Base-by-base conservation (phyloP, 2,113 vertebrate genomes). In the Boleophthalmus pectinirostris region DNA sequence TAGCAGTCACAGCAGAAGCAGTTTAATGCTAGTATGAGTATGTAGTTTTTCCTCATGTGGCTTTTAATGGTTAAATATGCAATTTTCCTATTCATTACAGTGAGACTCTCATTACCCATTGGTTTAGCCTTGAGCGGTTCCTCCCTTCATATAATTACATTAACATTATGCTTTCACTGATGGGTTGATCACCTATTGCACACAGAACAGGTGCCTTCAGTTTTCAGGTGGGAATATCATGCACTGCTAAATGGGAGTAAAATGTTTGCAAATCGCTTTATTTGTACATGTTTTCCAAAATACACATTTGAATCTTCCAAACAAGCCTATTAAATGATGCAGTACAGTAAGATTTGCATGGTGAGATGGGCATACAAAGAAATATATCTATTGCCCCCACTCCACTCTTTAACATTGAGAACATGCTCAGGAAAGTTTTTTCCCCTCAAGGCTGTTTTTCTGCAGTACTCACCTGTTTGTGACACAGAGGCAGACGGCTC, bases 371-470 rank as follows among this genome's bases (percentile, higher is more conserved):
- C 8, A 38, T 5, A 6, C 8, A 38, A 38, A 8, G 6, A 29
- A 29, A 29, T n/a, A n/a, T n/a, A n/a, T 29, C 29, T 29, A 2
- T 29, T 29, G 4, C 29, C 29, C 35, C 23, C 66, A 63, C 73
- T 66, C 64, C 58, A 85, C 72, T 78, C 71, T 70, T 81, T 75
- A 77, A 54, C 16, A 66, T 38, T 38, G 72, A 67, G 74, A 64
- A 33, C 70, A 70, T 63, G 20, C 33, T 68, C 23, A 6, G 58
- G 61, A 72, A 68, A 65, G 24, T 45, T 57, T 65, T 47, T 35
- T 69, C 72, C 84, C 66, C 76, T 23, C 60, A 79, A 74, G 70
- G 66, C 73, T 81, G 60, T 77, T 83, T 84, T 74, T 75, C 67
- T 77, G 69, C 74, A 73, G 61, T 51, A 16, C 18, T 51, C 18